phyloP scores from a whole-genome alignment of 2,888 invertebrate species.

The Lymantria dispar region DNA sequence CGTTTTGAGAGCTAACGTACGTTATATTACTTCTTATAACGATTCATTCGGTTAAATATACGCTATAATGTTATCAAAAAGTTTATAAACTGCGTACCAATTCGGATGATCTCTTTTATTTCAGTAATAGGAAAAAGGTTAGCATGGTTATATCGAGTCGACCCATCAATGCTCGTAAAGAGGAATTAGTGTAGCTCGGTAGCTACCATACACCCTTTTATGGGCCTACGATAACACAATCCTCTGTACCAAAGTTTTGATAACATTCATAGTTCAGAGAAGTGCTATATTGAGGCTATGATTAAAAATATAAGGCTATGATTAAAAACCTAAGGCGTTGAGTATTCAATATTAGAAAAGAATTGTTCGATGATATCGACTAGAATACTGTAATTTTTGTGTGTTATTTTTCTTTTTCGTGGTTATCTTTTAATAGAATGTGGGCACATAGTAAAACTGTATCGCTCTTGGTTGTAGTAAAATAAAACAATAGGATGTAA shows the following conservation, averaged over 20 bases:
- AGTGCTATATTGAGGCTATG: not conserved
- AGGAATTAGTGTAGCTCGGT: conserved; percentile 47
- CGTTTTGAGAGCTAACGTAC: conserved; percentile 50
- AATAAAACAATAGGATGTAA: no score
- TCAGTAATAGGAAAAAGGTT: conserved; percentile 16
- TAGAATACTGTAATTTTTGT: no score
- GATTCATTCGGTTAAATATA: not conserved
- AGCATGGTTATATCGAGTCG: conserved; percentile 30
- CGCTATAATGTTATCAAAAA: not conserved
- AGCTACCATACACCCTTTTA: conserved; percentile 39
- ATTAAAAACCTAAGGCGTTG: no score
- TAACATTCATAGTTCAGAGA: conserved; percentile 18
- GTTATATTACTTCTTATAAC: conserved; percentile 9
- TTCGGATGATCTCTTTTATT: conserved; percentile 9
- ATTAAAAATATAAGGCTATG: not conserved
- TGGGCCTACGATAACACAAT: conserved; percentile 40
- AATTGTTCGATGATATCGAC: no score
- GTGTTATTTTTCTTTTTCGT: no score
- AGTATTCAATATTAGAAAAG: no score
- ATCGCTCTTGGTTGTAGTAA: no score
- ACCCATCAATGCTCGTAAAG: conserved; percentile 50
- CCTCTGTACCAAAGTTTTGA: conserved; percentile 25
- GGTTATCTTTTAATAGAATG: no score
- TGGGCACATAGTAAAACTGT: no score
- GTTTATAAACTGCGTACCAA: not conserved